Evolutionary conservation across 1,140 invertebrate genomes (phyloP).

Genomic region (Scaptomyza pallida): DNA sequence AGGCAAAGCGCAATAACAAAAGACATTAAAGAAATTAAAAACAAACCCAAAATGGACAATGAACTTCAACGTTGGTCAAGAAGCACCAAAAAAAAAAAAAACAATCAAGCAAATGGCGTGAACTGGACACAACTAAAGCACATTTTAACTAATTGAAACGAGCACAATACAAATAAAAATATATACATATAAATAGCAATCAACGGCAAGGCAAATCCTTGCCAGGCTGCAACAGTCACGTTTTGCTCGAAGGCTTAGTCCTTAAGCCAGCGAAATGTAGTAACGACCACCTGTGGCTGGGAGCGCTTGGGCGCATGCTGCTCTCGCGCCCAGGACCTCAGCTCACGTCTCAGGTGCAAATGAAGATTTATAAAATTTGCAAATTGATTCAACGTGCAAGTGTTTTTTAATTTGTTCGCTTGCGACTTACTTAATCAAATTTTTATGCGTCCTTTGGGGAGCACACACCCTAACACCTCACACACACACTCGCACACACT

Average conservation of each 20-base stretch:
- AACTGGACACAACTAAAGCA: constrained; percentile 46
- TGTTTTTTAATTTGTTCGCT: constrained; percentile 59
- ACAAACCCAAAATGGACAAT: constrained; percentile 61
- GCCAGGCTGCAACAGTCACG: constrained; percentile 55
- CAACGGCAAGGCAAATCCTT: constrained; percentile 58
- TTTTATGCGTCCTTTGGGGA: constrained; percentile 66
- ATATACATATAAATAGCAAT: constrained; percentile 58
- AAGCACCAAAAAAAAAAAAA: not conserved
- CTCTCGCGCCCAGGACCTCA: constrained; percentile 19
- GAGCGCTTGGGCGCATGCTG: constrained; percentile 35
- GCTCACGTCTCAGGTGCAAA: constrained; percentile 75
- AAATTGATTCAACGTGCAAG: constrained; percentile 78
- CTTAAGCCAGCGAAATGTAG: constrained; percentile 27
- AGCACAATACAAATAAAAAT: constrained; percentile 34
- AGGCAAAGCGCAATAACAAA: constrained; percentile 44
- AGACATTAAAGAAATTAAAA: constrained; percentile 80
- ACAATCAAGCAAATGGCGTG: constrained; percentile 65
- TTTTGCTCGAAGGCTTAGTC: constrained; percentile 43
- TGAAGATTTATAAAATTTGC: constrained; percentile 80
- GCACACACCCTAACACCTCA: constrained; percentile 18
- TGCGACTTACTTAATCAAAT: constrained; percentile 62
- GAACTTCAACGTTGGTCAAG: constrained; percentile 39
- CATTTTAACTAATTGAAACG: constrained; percentile 79
- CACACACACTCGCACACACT: constrained; percentile 15
- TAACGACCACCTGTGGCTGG: constrained; percentile 66